Percentiles rank a stretch among this genome's conserved stretches.
These are phyloP conservation scores for Arctia plantaginis DNA, from an alignment of 2,888 invertebrate genomes.

Conservation along the genomic window DNA sequence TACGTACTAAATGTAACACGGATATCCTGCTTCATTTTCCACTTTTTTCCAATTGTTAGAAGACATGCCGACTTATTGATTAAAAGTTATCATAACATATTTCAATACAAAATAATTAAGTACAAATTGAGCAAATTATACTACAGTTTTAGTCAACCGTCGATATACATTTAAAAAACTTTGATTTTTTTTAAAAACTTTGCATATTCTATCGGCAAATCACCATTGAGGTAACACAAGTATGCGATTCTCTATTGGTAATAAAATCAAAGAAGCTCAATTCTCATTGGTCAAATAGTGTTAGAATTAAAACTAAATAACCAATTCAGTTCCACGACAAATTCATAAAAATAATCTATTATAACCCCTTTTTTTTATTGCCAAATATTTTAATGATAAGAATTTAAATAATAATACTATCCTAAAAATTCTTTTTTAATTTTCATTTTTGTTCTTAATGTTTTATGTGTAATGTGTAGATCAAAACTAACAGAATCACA, in stretches of 20 bases:
- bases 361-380: neutral
- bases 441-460: neutral
- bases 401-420: neutral
- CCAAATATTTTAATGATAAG: neutral
- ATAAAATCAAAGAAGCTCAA: neutral
- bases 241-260: conserved; percentile 5
- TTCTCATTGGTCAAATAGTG: neutral
- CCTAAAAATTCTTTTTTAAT: neutral
- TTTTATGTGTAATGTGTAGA: neutral
- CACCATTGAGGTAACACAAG: neutral
- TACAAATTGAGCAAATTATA: conserved; percentile 23
- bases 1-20: conserved; percentile 86
- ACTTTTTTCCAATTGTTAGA: conserved; percentile 83
- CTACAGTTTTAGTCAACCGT: conserved; percentile 55
- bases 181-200: conserved; percentile 24
- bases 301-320: neutral
- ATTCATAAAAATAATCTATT: neutral
- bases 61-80: conserved; percentile 58
- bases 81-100: conserved; percentile 24
- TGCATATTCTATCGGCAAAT: conserved; percentile 9
- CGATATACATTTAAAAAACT: conserved; percentile 64
- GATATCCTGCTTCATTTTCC: conserved; percentile 87
- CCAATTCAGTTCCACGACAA: neutral
- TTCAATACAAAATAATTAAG: conserved; percentile 4
- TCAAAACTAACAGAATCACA: neutral